Evolutionary conservation across 2,797 vertebrate genomes (phyloP).

Genomic region (Hydrocynus forskahlii): DNA sequence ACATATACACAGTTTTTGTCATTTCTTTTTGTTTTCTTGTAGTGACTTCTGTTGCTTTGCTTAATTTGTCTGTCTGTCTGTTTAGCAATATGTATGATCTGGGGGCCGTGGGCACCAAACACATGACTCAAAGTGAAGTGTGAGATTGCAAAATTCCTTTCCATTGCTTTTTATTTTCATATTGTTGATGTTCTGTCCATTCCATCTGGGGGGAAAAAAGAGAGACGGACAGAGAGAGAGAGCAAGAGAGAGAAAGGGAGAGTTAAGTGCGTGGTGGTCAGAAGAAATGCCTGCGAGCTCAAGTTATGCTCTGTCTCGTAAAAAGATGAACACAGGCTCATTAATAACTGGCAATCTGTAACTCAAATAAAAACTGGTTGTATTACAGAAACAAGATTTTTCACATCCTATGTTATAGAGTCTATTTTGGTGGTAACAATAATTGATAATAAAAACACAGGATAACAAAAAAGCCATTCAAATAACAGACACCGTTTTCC

Average conservation of each 20-base stretch:
- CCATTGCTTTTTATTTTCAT: conserved; percentile 73
- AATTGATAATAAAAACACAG: too few species aligned
- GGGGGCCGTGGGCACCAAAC: conserved; percentile 72
- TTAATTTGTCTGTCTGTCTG: conserved; percentile 58
- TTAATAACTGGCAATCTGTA: too few species aligned
- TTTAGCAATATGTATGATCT: conserved; percentile 77
- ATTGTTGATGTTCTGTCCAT: conserved; percentile 95
- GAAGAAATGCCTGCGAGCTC: too few species aligned
- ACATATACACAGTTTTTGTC: conserved; percentile 83
- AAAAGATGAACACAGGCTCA: too few species aligned
- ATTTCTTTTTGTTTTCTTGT: conserved; percentile 72
- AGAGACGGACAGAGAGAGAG: not conserved
- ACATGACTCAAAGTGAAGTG: conserved; percentile 75
- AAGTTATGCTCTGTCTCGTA: too few species aligned
- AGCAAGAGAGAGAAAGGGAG: not conserved
- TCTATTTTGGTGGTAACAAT: too few species aligned
- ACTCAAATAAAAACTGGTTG: too few species aligned
- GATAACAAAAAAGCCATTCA: too few species aligned
- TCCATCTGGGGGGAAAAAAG: conserved; percentile 80
- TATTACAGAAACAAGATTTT: too few species aligned
- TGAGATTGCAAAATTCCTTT: conserved; percentile 57
- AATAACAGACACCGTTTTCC: too few species aligned
- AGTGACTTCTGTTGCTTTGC: conserved; percentile 78
- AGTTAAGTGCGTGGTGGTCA: too few species aligned
- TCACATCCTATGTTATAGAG: too few species aligned